Percentiles rank a stretch among this genome's conserved stretches.
Evolutionary conservation across 2,113 vertebrate species (phyloP).

Genomic region (Cnemophilus loriae): DNA sequence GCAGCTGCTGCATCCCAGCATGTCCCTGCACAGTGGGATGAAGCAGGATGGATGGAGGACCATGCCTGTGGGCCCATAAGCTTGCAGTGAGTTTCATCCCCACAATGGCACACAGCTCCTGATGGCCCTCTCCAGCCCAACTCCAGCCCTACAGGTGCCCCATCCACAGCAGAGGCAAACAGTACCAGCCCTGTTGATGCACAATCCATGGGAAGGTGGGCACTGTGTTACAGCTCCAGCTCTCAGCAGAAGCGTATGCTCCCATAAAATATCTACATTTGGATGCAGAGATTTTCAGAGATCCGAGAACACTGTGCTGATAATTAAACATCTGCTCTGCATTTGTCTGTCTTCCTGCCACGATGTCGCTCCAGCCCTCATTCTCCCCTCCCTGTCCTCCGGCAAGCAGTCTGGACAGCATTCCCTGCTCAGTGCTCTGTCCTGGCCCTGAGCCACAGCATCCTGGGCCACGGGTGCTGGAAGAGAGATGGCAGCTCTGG

Average conservation of each 20-base stretch:
- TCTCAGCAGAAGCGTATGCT: background rate
- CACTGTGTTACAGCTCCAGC: background rate
- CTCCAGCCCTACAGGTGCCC: background rate
- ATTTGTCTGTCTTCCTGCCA: constrained; percentile 2
- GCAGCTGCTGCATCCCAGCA: background rate
- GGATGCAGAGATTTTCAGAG: constrained; percentile 41
- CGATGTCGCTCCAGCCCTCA: accelerated
- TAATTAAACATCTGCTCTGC: constrained; percentile 66
- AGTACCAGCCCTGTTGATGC: accelerated
- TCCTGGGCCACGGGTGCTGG: background rate
- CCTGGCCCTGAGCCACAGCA: background rate
- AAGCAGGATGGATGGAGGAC: background rate
- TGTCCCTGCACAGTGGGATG: background rate
- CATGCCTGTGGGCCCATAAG: accelerated
- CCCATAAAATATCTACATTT: constrained; percentile 31
- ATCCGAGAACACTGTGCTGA: background rate
- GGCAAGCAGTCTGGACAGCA: background rate
- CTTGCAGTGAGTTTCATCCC: background rate
- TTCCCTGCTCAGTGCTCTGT: background rate
- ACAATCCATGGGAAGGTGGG: background rate
- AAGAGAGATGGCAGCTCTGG: background rate
- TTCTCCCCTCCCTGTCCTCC: background rate
- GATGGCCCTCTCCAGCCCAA: background rate
- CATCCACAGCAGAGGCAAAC: background rate
- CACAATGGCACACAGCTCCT: accelerated